Evolutionary conservation across 2,113 vertebrate species (phyloP).

Genomic region (Amphilophus citrinellus): DNA sequence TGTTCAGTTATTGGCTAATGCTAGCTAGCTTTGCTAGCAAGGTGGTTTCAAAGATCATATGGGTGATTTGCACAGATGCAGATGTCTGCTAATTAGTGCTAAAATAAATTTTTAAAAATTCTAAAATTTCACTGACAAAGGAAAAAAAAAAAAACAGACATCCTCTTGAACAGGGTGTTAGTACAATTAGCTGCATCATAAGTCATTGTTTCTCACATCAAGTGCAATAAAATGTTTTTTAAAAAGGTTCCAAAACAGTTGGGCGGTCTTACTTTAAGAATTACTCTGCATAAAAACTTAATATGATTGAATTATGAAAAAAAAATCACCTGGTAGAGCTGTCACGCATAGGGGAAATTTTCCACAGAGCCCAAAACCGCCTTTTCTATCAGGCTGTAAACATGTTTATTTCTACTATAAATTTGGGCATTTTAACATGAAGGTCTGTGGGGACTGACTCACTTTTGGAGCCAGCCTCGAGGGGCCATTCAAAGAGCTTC

Average conservation of each 20-base stretch:
- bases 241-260: not conserved
- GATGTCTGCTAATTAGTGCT: not conserved
- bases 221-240: not conserved
- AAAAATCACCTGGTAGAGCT: slow-evolving; percentile 10
- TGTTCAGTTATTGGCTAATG: not conserved
- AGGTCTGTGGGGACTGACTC: slow-evolving; percentile 3
- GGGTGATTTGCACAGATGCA: not conserved
- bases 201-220: not conserved
- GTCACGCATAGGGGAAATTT: not conserved
- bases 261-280: not conserved
- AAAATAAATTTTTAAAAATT: not conserved
- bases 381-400: slow-evolving; percentile 2
- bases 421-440: slow-evolving; percentile 1
- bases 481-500: not conserved
- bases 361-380: not conserved
- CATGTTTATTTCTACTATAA: slow-evolving; percentile 6
- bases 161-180: not conserved
- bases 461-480: not conserved
- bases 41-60: not conserved
- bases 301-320: not conserved
- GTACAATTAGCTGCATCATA: not conserved
- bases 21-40: not conserved
- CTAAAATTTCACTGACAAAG: not conserved
- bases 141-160: not conserved
- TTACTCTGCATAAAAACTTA: not conserved